Evolutionary conservation across 2,113 vertebrate genomes (phyloP), one percentile per base, ranked within the genome.

Genomic region (Myotis davidii): DNA sequence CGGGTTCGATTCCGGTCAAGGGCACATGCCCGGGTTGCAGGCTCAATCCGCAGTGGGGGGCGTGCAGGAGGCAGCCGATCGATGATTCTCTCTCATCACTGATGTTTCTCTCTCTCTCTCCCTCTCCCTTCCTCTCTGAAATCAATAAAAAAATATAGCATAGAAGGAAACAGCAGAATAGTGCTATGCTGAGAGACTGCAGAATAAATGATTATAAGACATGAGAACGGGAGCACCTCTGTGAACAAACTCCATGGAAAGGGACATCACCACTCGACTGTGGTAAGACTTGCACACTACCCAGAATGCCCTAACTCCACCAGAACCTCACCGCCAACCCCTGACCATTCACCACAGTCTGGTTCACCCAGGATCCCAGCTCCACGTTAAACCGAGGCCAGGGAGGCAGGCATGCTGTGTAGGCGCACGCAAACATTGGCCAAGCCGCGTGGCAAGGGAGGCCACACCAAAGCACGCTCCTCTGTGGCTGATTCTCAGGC

Each of bases 391-490:
- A 97, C 92, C 48, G 65, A 95, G 95, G 88, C 74, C 96, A 61
- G 56, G 56, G 56, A 11, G 23, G 56, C 56, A 59, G 21, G 56
- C 21, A 25, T 23, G 56, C 56, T 96, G 89, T 32, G 59, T 61
- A 85, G 94, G 88, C 12, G 34, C 56, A 78, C 91, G 29, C 56
- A 67, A 93, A 97, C 94, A 85, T 97, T 98, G 97, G 95, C 97
- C 77, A 98, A 98, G 93, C 96, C 82, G 98, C 98, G 98, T 98
- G 98, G 98, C 98, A 99, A 98, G 98, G 98, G 98, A 98, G 97
- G 97, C 97, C 98, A 98, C 98, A 98, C 98, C 98, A 98, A 98
- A 98, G 97, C 97, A 97, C 94, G 91, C 97, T 98, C 96, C 96
- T 98, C 98, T 98, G 98, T 98, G 98, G 93, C 97, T 98, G 93